Evolutionary conservation across 1,140 invertebrate species (phyloP), one percentile per base, ranked within the genome.

Genomic region (Phortica variegata): DNA sequence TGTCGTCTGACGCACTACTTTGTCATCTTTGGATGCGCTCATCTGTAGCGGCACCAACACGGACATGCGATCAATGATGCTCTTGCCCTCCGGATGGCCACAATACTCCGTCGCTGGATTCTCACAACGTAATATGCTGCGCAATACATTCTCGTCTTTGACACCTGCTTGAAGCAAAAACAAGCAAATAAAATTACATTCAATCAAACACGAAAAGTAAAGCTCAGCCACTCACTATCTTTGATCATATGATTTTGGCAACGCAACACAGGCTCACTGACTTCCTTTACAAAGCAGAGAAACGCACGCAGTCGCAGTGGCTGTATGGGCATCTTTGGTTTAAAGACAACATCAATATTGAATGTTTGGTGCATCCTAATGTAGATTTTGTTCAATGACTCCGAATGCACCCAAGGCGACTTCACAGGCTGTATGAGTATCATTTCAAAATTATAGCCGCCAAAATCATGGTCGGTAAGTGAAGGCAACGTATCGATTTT

Each of bases 241-340:
- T 56, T 55, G 39, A 60, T 71, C 0, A 72, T n/a, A 38, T 75
- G 72, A 54, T 75, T 75, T 21, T 74, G 68, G 20, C 72, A 75
- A 13, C 72, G 61, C 15, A 63, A 9, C 18, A 75, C 71, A 0
- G 72, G 68, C 20, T 58, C 66, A 21, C 71, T 75, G 3, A 70
- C 60, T 38, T 74, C 66, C 6, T 70, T 70, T 9, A 50, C 44
- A 37, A 72, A 75, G 20, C 69, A 66, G 1, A 72, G 52, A 10
- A 73, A 65, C 0, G 58, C 58, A 2, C 71, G 63, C 9, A 75
- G 37, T 16, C 50, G 60, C 2, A 75, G 38, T 3, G 57, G 66
- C 34, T 74, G 61, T 31, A 66, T 55, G 1, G 71, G 65, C 49
- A 71, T 47, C 42, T 65, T 66, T 0, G 54, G 39, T 19, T 43